Conservation (phyloP, 2,797 vertebrate genomes). For the Cyclopterus lumpus region DNA sequence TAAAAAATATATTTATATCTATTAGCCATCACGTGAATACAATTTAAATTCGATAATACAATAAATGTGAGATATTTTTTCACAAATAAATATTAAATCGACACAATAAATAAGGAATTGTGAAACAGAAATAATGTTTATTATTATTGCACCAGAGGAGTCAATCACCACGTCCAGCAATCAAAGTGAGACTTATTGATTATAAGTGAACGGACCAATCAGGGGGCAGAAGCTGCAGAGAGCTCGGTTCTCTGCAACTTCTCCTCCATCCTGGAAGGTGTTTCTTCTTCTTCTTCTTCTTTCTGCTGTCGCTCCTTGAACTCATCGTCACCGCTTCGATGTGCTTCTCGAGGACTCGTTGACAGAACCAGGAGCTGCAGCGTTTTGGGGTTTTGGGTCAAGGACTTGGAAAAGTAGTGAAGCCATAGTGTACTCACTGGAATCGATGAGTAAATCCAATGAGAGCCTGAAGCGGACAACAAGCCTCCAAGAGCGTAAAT, state of each 20-base stretch:
- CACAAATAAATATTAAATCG: background rate
- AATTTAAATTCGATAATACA: background rate
- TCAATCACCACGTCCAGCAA: background rate
- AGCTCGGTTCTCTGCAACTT: background rate
- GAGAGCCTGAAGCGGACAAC: constrained; percentile 1
- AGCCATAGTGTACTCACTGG: constrained; percentile 8
- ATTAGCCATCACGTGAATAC: background rate
- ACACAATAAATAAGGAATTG: background rate
- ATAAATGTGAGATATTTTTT: background rate
- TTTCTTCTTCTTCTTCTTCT: too few relatives aligned
- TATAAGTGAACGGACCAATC: background rate
- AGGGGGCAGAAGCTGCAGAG: background rate
- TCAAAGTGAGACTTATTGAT: background rate
- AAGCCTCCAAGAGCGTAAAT: constrained; percentile 35
- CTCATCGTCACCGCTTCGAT: background rate
- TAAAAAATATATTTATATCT: background rate
- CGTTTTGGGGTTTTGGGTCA: background rate
- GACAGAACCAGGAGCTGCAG: background rate
- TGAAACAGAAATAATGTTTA: background rate
- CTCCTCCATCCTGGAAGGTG: background rate
- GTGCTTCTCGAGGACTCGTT: background rate
- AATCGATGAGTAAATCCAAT: constrained; percentile 43
- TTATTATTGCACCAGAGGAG: background rate
- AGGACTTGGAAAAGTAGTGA: constrained; percentile 21
- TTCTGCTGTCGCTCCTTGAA: background rate